Percentiles rank a stretch among this genome's conserved stretches.
phyloP scores from a whole-genome alignment of 2,888 invertebrate genomes.

The Gibbula magus region DNA sequence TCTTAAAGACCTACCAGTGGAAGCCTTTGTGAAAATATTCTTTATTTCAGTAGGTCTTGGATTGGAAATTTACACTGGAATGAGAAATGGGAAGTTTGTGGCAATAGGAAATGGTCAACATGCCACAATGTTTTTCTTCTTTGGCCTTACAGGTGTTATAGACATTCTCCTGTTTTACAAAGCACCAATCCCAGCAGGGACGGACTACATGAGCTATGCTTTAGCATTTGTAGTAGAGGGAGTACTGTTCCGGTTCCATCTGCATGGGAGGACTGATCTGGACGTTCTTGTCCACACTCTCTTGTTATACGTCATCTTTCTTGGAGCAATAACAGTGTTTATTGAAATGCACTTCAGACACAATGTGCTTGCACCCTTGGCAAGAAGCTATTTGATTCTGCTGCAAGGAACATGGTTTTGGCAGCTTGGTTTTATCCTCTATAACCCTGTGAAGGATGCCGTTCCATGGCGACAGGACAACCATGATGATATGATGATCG shows the following conservation, averaged over 20 bases:
- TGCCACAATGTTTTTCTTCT: slow-evolving; percentile 77
- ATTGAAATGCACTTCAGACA: slow-evolving; percentile 74
- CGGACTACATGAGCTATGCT: slow-evolving; percentile 74
- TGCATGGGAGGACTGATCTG: slow-evolving; percentile 75
- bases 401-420: slow-evolving; percentile 78
- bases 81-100: slow-evolving; percentile 72
- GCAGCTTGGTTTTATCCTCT: slow-evolving; percentile 77
- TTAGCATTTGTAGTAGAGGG: slow-evolving; percentile 76
- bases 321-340: slow-evolving; percentile 65
- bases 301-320: slow-evolving; percentile 74
- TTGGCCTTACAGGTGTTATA: slow-evolving; percentile 75
- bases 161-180: slow-evolving; percentile 73
- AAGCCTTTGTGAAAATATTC: slow-evolving; percentile 52
- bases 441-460: slow-evolving; percentile 73
- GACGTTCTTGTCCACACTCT: slow-evolving; percentile 76
- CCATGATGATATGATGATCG: slow-evolving; percentile 76
- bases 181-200: slow-evolving; percentile 72
- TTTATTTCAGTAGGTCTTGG: slow-evolving; percentile 50
- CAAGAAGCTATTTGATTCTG: slow-evolving; percentile 73
- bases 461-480: slow-evolving; percentile 71
- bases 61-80: slow-evolving; percentile 56
- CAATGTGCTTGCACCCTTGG: slow-evolving; percentile 71
- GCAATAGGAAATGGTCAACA: slow-evolving; percentile 76
- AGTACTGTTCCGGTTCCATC: slow-evolving; percentile 76
- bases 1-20: slow-evolving; percentile 38